phyloP scores from a whole-genome alignment of 2,113 vertebrate genomes.

The Clarias magur region DNA sequence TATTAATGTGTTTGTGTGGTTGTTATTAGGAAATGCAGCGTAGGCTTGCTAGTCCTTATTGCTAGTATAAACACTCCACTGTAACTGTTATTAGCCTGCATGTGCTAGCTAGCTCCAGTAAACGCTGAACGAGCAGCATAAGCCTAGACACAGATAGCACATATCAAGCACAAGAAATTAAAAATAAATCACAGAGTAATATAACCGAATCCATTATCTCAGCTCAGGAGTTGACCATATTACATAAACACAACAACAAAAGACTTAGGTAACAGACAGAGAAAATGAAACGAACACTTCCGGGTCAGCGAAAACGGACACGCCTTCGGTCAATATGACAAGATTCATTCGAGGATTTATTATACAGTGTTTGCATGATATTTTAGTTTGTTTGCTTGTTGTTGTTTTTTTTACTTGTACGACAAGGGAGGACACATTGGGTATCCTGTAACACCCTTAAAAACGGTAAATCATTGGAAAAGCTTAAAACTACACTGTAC shows the following conservation, averaged over 20 bases:
- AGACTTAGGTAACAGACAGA: not conserved
- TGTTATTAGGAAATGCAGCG: not conserved
- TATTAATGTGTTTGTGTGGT: not conserved
- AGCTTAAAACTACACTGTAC: no score
- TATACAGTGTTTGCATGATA: not conserved
- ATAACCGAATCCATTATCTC: not conserved
- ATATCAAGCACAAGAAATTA: not conserved
- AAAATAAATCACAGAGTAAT: not conserved
- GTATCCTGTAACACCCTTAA: no score
- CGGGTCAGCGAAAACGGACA: not conserved
- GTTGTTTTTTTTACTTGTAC: constrained; percentile 10
- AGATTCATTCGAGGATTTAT: not conserved
- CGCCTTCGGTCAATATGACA: not conserved
- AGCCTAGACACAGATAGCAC: not conserved
- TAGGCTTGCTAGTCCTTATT: not conserved
- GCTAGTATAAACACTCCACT: not conserved
- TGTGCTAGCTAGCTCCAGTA: not conserved
- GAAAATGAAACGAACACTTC: constrained; percentile 3
- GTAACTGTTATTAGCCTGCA: constrained; percentile 17
- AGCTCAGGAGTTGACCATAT: no score
- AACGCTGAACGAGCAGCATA: not conserved
- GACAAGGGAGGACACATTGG: not conserved
- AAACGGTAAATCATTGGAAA: no score
- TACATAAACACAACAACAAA: not conserved
- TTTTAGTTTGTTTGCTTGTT: not conserved